Evolutionary conservation across 2,888 invertebrate species (phyloP).

Genomic region (Plagodis pulveraria): DNA sequence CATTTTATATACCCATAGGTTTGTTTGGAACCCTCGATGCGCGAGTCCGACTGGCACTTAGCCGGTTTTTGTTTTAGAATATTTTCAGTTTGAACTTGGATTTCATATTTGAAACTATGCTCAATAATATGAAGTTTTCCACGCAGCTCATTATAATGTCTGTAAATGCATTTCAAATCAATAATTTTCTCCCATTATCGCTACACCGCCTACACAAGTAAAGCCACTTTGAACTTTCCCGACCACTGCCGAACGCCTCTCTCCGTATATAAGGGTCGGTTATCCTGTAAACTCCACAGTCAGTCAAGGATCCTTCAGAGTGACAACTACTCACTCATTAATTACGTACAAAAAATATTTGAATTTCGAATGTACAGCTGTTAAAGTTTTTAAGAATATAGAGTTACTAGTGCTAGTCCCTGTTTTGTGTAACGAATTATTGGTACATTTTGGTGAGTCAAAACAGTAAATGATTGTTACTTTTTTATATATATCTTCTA

Average conservation of each 20-base stretch:
- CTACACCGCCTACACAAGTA: too few relatives aligned
- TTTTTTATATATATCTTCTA: too few relatives aligned
- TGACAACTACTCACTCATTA: background rate
- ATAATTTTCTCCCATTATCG: too few relatives aligned
- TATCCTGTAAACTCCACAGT: slow-evolving; percentile 6
- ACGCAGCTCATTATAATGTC: too few relatives aligned
- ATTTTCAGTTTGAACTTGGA: too few relatives aligned
- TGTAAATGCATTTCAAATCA: too few relatives aligned
- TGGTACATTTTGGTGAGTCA: background rate
- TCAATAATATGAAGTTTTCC: too few relatives aligned
- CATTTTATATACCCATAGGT: too few relatives aligned
- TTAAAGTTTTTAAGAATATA: background rate
- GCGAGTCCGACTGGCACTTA: too few relatives aligned
- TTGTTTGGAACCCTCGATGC: too few relatives aligned
- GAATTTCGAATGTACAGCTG: background rate
- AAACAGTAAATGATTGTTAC: background rate
- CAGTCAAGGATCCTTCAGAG: slow-evolving; percentile 2
- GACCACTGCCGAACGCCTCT: background rate
- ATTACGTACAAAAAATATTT: background rate
- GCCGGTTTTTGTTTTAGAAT: too few relatives aligned
- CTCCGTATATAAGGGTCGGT: slow-evolving; percentile 5
- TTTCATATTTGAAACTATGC: too few relatives aligned
- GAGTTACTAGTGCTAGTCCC: background rate
- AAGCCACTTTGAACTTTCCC: background rate
- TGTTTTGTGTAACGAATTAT: background rate